Base-by-base conservation (phyloP, 2,113 vertebrate genomes). In the Oostethus manadensis region DNA sequence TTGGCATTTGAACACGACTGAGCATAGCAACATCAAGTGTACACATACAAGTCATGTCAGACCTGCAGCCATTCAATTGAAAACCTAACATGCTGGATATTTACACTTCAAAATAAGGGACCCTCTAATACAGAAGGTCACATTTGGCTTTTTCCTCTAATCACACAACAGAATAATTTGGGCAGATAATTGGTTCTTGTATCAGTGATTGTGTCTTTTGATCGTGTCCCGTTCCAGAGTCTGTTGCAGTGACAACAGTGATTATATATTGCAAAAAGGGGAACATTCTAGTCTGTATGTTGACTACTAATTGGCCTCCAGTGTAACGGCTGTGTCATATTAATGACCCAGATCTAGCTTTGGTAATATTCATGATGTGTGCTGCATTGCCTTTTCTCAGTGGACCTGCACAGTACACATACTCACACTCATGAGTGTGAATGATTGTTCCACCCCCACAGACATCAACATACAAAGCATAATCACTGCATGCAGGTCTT, bases 291-390 rank as follows among this genome's bases (percentile, higher is more conserved):
- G 66, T 66, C 77, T 78, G 73, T 79, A 63, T 86, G 81, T 84
- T 77, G 81, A 82, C 72, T 86, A 79, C 84, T 89, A 88, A 89
- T 90, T 86, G 84, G 84, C 70, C 80, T 87, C 86, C 78, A 69
- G 84, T 85, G 80, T 83, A 83, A 82, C 67, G 46, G 71, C 72
- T 81, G 77, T 89, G 83, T 84, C 84, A 89, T 83, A 84, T 83
- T 86, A 88, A 90, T 89, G 88, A 90, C 88, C 88, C 84, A 87
- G 78, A 88, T 90, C 84, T 70, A 63, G 59, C 76, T 84, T 81
- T 85, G 80, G 75, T 81, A 82, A 84, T 85, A 89, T 88, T 86
- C 85, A 88, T 89, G 74, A 86, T 71, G 55, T 74, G 53, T 69
- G 70, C 53, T 78, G 70, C 57, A 75, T 72, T 84, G 73, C 69